Percentiles rank a stretch among this genome's conserved stretches.
Evolutionary conservation across 2,113 vertebrate genomes (phyloP).

Genomic region (Rhinopomastus cyanomelas): DNA sequence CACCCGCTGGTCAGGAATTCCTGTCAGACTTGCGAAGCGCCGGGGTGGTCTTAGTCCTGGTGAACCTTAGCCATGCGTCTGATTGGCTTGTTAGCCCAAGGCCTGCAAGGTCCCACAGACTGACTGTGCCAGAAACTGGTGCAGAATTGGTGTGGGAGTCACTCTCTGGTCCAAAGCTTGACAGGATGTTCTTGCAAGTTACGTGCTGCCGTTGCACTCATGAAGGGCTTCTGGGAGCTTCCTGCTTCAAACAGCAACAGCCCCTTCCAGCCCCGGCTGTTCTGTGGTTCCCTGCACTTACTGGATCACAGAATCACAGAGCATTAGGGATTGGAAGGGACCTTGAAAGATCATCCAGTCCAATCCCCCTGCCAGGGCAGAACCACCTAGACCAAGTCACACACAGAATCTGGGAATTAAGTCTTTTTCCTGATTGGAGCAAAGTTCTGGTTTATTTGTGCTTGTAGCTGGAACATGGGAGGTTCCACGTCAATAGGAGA

Average conservation of each 20-base stretch:
- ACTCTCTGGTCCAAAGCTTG: background rate
- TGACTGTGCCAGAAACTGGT: background rate
- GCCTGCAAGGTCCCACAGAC: background rate
- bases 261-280: too few relatives aligned
- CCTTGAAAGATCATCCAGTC: too few relatives aligned
- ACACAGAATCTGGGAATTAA: background rate
- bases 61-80: background rate
- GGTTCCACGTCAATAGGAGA: too few relatives aligned
- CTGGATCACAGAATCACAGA: too few relatives aligned
- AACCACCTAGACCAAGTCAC: too few relatives aligned
- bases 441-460: background rate
- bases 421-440: background rate
- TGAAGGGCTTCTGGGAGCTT: background rate
- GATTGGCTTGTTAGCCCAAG: background rate
- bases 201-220: background rate
- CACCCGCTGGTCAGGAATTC: background rate
- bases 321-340: too few relatives aligned
- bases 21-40: background rate
- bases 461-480: too few relatives aligned
- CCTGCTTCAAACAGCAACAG: background rate
- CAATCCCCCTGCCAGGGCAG: too few relatives aligned
- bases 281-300: background rate
- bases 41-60: background rate
- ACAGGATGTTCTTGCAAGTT: rapidly evolving
- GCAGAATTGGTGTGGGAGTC: background rate